A percentile compares a stretch with the other conserved stretches of the same genome.
phyloP scores from a whole-genome alignment of 1,140 invertebrate species.

The Halictus rubicundus region DNA sequence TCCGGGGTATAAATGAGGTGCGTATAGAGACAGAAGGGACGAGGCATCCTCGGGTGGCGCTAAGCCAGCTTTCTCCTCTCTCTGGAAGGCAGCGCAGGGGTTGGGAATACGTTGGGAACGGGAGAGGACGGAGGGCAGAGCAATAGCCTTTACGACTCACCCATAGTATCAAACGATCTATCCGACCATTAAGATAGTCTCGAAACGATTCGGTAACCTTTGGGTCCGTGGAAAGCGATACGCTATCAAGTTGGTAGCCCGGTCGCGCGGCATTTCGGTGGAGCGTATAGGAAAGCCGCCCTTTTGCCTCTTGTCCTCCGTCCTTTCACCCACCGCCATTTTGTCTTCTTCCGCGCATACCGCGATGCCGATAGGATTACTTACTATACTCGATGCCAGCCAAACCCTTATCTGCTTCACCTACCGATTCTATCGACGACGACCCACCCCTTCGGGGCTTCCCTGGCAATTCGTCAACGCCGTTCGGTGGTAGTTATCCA shows the following conservation, averaged over 20 bases:
- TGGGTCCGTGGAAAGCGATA: conserved; percentile 80
- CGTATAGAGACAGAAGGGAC: conserved; percentile 59
- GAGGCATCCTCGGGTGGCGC: conserved; percentile 63
- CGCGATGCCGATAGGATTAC: conserved; percentile 51
- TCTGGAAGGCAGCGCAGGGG: conserved; percentile 42
- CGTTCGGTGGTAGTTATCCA: background rate
- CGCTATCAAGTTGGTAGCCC: conserved; percentile 77
- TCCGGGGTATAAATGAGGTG: conserved; percentile 67
- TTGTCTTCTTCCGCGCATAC: conserved; percentile 60
- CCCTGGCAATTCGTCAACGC: conserved; percentile 35
- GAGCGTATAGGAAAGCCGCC: conserved; percentile 65
- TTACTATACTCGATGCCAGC: conserved; percentile 32
- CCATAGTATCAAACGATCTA: conserved; percentile 81
- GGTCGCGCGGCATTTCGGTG: conserved; percentile 74
- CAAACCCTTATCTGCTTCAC: conserved; percentile 38
- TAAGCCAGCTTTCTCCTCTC: conserved; percentile 65
- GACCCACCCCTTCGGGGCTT: background rate
- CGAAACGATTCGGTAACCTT: conserved; percentile 81
- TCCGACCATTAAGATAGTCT: conserved; percentile 81
- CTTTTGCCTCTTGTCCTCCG: conserved; percentile 54
- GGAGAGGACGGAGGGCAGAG: conserved; percentile 71
- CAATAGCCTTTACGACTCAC: conserved; percentile 81
- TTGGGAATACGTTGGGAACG: conserved; percentile 60
- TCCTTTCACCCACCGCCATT: conserved; percentile 63
- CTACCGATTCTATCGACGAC: conserved; percentile 31